Base-by-base conservation (phyloP, 2,113 vertebrate genomes). In the Hyaena hyaena region DNA sequence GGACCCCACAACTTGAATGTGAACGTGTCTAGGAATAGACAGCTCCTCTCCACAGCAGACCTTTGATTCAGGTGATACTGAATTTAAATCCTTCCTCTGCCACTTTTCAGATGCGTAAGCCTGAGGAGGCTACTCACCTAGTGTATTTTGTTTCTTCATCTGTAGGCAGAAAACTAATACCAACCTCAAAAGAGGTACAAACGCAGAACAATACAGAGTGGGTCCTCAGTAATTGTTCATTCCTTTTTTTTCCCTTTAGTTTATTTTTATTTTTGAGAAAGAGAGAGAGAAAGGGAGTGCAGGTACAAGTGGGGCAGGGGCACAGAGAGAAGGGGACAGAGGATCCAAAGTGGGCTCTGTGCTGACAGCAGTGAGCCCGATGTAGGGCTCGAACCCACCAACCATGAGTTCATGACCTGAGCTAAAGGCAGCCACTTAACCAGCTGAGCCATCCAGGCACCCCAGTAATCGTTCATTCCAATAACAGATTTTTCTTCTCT, bases 21-120 rank as follows among this genome's bases (percentile, higher is more conserved):
- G 9, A 9, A 14, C 15, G 15, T 58, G 33, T 69, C 39, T 48
- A 61, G 65, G 39, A 58, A 61, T 0, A 92, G 55, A 90, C 2
- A n/a, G n/a, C 48, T 39, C 43, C 55, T 81, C 77, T 90, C 86
- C n/a, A 88, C 94, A 96, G 45, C 43, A 96, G 77, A 96, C 21
- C 26, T 81, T n/a, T 48, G 10, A 53, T 61, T 84, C 88, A 61
- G 7, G 12, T 39, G 24, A 71, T 24, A 16, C n/a, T 61, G 69
- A 84, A 94, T 74, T n/a, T 55, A 92, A 84, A 84, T 16, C 33
- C 12, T 2, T 63, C n/a, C 50, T 63, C 68, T 76, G 89, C 35
- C 48, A n/a, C 61, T 58, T 85, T 83, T n/a, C 71, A 90, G 92
- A 50, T 28, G 65, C 16, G 31, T 50, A 74, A 55, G 9, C 50